Base-by-base conservation (phyloP, 1,140 invertebrate species). In the Manduca sexta region DNA sequence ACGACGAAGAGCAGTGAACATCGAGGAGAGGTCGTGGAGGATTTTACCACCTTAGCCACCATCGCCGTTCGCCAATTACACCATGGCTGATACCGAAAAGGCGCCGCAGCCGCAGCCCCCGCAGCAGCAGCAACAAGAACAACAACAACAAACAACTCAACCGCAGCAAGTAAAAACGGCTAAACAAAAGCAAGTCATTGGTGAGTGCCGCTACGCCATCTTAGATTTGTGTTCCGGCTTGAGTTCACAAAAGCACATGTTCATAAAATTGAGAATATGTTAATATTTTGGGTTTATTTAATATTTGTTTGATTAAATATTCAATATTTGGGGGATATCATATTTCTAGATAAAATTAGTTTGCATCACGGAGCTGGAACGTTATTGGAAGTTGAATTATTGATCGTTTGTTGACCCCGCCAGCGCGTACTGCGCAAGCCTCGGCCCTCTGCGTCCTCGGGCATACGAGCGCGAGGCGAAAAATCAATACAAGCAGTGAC, bases 31-130 rank as follows among this genome's bases (percentile, higher is more conserved):
- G 84, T 84, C 71, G 84, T 83, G 84, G 84, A 86, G 82, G 77
- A 84, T 76, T 83, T 84, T 86, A 85, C 80, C 84, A 85, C 84
- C 82, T 35, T 86, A 74, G 70, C 80, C 84, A 86, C 82, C 84
- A 82, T 86, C 81, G 82, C 82, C 84, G 79, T 83, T 84, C 82
- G 82, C 82, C 84, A 85, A 84, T 80, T 85, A 86, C 84, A 86
- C 80, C 85, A 87, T 87, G 85, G 82, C 84, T 83, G 85, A 87
- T 80, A 83, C 82, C 81, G 85, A 87, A 74, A 82, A 84, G 75
- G 77, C 83, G 73, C 79, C 82, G 69, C 81, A 84, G 76, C 72
- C 75, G 77, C 79, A 81, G 76, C 78, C 76, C 59, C 78, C 76
- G 68, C 75, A 72, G 66, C 74, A 81, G 61, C 64, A 68, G 57